These are phyloP conservation scores for Selenia dentaria DNA, from an alignment of 2,888 invertebrate species.

Conservation along the genomic window DNA sequence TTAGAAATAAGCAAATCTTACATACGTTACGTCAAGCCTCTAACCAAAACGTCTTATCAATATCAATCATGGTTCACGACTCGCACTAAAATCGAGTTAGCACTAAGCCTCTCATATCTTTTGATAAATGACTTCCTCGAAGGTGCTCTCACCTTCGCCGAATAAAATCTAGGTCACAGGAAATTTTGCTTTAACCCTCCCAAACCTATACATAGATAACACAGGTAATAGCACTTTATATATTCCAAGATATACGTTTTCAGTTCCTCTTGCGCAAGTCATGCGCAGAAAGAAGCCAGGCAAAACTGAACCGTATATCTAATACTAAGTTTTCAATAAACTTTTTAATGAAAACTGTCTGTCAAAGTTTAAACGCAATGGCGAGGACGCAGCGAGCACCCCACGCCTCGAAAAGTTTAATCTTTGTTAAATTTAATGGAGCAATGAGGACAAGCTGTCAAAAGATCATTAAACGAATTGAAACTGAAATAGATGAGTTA, in stretches of 20 bases:
- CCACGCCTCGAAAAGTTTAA: slow-evolving; percentile 22
- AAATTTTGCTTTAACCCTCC: slow-evolving; percentile 54
- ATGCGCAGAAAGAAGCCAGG: slow-evolving; percentile 58
- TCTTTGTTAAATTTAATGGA: slow-evolving; percentile 11
- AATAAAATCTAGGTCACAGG: slow-evolving; percentile 69
- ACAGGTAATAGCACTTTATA: slow-evolving; percentile 31
- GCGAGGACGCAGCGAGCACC: slow-evolving; percentile 21
- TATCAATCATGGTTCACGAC: slow-evolving; percentile 18
- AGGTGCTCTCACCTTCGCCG: slow-evolving; percentile 34
- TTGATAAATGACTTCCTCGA: slow-evolving; percentile 42
- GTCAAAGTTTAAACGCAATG: slow-evolving; percentile 37
- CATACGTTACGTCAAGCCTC: too few relatives aligned
- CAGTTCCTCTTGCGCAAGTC: slow-evolving; percentile 72
- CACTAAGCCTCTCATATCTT: slow-evolving; percentile 36
- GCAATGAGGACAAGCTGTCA: slow-evolving; percentile 10
- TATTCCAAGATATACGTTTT: slow-evolving; percentile 30
- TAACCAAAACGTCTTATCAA: too few relatives aligned
- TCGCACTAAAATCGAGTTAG: slow-evolving; percentile 27
- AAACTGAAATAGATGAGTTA: too few relatives aligned
- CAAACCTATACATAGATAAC: slow-evolving; percentile 30
- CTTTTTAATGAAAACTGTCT: slow-evolving; percentile 46
- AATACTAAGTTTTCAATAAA: slow-evolving; percentile 48
- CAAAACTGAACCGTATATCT: slow-evolving; percentile 47
- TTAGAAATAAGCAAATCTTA: too few relatives aligned
- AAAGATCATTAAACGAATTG: slow-evolving; percentile 3